Evolutionary conservation across 2,888 invertebrate species (phyloP).

Genomic region (Protophormia terraenovae): DNA sequence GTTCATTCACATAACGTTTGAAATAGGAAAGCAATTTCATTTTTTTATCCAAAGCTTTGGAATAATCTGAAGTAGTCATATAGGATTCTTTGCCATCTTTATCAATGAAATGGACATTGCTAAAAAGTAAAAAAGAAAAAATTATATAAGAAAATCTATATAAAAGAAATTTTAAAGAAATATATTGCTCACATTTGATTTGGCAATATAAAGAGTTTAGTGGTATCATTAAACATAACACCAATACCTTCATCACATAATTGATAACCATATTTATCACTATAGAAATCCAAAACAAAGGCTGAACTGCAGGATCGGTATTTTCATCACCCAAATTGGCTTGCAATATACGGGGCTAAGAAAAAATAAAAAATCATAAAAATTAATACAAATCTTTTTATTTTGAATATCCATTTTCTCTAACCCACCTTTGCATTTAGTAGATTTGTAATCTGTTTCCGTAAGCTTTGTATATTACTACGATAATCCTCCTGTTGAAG

Average conservation of each 20-base stretch:
- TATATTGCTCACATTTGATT: constrained; percentile 96
- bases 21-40: constrained; percentile 98
- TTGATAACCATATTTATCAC: constrained; percentile 99
- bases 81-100: constrained; percentile 94
- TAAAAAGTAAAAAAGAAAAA: constrained; percentile 79
- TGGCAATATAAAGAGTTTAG: constrained; percentile 94
- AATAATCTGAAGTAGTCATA: constrained; percentile 91
- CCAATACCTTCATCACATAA: constrained; percentile 99
- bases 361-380: background rate
- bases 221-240: constrained; percentile 99
- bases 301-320: constrained; percentile 96
- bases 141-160: too few relatives aligned
- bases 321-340: constrained; percentile 89
- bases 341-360: constrained; percentile 82
- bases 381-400: background rate
- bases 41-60: constrained; percentile 93
- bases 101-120: constrained; percentile 98
- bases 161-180: too few relatives aligned
- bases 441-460: constrained; percentile 78
- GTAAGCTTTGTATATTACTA: constrained; percentile 79
- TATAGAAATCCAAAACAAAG: constrained; percentile 99
- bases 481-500: constrained; percentile 80
- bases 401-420: background rate
- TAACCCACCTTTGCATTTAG: constrained; percentile 77
- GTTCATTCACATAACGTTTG: constrained; percentile 98